Evolutionary conservation across 1,140 invertebrate species (phyloP), one percentile per base, ranked within the genome.

Genomic region (Drosophila pseudoananassae): DNA sequence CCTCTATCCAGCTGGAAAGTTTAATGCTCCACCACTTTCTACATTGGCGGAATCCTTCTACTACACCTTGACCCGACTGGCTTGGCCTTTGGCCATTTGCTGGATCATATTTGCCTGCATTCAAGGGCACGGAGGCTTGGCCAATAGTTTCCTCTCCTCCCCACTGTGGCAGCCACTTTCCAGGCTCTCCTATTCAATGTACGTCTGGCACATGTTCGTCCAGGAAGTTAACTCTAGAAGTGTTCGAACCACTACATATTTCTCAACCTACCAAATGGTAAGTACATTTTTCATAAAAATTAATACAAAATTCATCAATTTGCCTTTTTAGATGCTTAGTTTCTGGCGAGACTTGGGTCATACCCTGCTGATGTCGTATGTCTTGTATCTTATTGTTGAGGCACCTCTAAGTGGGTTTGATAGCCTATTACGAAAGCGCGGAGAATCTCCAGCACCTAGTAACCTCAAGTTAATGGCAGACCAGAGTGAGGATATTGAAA

Each of bases 81-180:
- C 92, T 0, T 96, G 95, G 94, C 92, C 93, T 0, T 2, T 94
- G 0, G 92, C 92, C 1, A 46, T 96, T 1, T 92, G 93, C 1
- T 96, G 95, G 95, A 92, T 96, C 3, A 93, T 96, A 9, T 94
- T 95, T 49, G 94, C 94, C 2, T 95, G 95, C 76, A 90, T 92
- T 6, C 92, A 93, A 46, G 94, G 94, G 43, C 94, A 94, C 82
- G 95, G 94, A 76, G 95, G 93, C 71, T 82, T 92, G 29, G 90
- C 93, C 29, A 93, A 93, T 59, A 92, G 90, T 76, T 91, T 93
- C 7, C 45, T 93, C 4, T 92, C 91, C 1, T 72, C 91, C 12
- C 58, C 76, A 6, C 61, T 93, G 20, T 93, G 93, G 92, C 93
- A 93, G 61, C 66, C 93, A 1, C 72, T 92, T 0, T 90, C 91